These are phyloP conservation scores for Netta rufina DNA, from an alignment of 2,797 vertebrate species.

Conservation along the genomic window DNA sequence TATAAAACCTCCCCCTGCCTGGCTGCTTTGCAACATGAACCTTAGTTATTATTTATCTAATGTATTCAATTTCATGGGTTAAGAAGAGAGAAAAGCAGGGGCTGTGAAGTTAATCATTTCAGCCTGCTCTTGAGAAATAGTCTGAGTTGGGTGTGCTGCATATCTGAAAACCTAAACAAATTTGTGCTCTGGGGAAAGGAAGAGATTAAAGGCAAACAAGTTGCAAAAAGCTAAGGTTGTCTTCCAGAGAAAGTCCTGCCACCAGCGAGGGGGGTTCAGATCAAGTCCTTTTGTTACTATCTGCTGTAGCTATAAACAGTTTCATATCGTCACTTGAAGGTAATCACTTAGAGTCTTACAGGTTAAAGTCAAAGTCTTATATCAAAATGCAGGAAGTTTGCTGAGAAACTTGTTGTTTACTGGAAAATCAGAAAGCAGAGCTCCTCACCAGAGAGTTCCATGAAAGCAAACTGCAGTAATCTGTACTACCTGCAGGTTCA, in stretches of 20 bases:
- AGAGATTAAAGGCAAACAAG: background rate
- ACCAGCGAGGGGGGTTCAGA: background rate
- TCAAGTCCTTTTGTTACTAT: background rate
- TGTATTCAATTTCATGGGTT: background rate
- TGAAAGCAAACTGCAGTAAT: background rate
- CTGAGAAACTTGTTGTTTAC: background rate
- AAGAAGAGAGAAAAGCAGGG: constrained; percentile 5
- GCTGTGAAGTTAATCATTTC: constrained; percentile 11
- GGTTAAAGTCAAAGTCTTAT: constrained; percentile 20
- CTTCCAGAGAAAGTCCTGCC: background rate
- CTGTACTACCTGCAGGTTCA: background rate
- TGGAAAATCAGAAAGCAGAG: background rate
- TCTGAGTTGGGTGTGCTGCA: background rate
- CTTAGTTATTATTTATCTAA: constrained; percentile 18
- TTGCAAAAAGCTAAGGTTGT: background rate
- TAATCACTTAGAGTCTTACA: background rate
- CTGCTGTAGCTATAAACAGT: background rate
- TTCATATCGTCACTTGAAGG: background rate
- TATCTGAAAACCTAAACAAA: constrained; percentile 5
- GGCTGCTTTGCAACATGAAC: background rate
- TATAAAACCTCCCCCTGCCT: background rate
- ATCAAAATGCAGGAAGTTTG: constrained; percentile 7
- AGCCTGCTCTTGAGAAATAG: constrained; percentile 11
- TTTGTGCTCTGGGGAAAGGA: background rate
- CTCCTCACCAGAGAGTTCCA: background rate